Percentiles rank a stretch among this genome's conserved stretches.
Conservation (phyloP, 23 tunicate genomes). For the Botrylloides violaceus region DNA sequence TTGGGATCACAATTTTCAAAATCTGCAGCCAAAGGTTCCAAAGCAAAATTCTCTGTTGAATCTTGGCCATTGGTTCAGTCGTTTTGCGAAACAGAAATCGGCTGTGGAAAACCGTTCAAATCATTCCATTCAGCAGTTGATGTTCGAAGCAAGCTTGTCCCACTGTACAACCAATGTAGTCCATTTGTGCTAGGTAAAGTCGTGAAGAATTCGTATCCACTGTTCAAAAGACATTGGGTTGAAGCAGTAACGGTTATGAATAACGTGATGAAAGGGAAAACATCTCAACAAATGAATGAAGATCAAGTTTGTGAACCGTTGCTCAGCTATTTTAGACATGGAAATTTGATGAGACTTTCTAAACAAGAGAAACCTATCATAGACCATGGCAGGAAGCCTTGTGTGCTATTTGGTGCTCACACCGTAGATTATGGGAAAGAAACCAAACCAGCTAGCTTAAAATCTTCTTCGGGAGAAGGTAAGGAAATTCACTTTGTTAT, state of each 20-base stretch:
- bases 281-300: not conserved
- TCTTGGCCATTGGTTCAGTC: constrained; percentile 87
- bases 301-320: constrained; percentile 40
- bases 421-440: constrained; percentile 15
- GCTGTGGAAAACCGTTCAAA: not conserved
- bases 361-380: not conserved
- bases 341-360: constrained; percentile 27
- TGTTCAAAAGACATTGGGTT: constrained; percentile 72
- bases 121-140: constrained; percentile 24
- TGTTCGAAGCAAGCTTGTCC: constrained; percentile 30
- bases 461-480: constrained; percentile 26
- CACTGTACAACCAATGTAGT: constrained; percentile 49
- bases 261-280: constrained; percentile 1
- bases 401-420: constrained; percentile 44
- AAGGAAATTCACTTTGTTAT: constrained; percentile 45
- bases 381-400: constrained; percentile 21
- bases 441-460: constrained; percentile 10
- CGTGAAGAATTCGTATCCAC: constrained; percentile 35
- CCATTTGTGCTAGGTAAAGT: constrained; percentile 51
- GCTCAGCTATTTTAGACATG: constrained; percentile 57
- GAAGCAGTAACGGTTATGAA: constrained; percentile 27
- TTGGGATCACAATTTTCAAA: constrained; percentile 3
- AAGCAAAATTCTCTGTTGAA: constrained; percentile 30
- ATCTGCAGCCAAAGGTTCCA: not conserved
- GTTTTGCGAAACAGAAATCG: constrained; percentile 46